Base-by-base conservation (phyloP, 2,888 invertebrate genomes). In the Neoscelio sp. region DNA sequence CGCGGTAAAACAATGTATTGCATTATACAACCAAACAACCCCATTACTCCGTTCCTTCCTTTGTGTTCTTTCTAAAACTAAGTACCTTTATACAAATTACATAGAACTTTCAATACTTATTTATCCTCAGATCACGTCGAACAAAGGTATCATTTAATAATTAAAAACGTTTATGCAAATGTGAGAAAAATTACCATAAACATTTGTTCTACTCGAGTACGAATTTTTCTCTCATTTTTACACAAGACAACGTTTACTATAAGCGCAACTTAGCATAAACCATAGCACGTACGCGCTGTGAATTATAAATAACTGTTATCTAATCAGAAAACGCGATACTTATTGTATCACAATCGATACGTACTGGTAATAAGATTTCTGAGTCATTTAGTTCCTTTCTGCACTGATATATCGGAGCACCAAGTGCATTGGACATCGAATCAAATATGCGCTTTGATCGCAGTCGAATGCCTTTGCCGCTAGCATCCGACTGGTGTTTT, bases 261-360 rank as follows among this genome's bases (percentile, higher is more conserved):
- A 42, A 42, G 7, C 3, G 6, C 38, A 12, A 7, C 38, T 13
- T 33, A 0, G 26, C 26, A 4, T 40, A 46, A 17, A 18, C 52
- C 67, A 35, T 58, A 75, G 60, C 38, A 60, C 54, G 46, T 33
- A 33, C 30, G n/a, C 38, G 33, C 44, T 38, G 35, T 67, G 54
- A 64, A 76, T 76, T 64, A 56, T 62, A 56, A 70, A 62, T 15
- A 56, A 56, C 70, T 58, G 64, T 76, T 70, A 76, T 76, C 76
- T 64, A 76, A 64, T 70, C 54, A n/a, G 20, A 40, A 54, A 64
- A 28, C 62, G 40, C 40, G 54, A 67, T 42, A 46, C 6, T 76
- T 76, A 76, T 76, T 76, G 70, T 64, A 70, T 56, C 64, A 54
- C 48, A 64, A 76, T 64, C 70, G 64, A 64, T 64, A 46, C 35